These are phyloP conservation scores for Goniozus legneri DNA, from an alignment of 1,140 invertebrate genomes.

Conservation along the genomic window DNA sequence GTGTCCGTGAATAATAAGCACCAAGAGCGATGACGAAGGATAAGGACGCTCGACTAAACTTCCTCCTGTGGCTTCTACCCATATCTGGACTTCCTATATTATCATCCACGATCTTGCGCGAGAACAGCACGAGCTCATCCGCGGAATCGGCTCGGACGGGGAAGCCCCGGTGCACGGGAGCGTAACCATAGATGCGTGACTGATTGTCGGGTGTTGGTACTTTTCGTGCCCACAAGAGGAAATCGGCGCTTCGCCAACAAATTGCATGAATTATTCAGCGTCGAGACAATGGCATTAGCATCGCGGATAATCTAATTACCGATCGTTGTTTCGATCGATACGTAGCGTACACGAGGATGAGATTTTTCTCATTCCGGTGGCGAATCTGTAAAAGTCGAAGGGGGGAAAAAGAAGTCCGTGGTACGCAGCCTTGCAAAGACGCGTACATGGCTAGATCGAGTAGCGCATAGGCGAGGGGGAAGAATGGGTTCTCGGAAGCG, in stretches of 20 bases:
- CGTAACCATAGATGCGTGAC: slow-evolving; percentile 6
- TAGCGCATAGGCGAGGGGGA: slow-evolving; percentile 9
- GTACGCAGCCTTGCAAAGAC: too few relatives aligned
- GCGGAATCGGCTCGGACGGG: not conserved
- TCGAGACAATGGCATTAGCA: too few relatives aligned
- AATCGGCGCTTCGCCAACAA: not conserved
- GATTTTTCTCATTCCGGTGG: too few relatives aligned
- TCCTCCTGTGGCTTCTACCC: not conserved
- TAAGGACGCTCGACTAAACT: slow-evolving; percentile 8
- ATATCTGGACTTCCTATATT: not conserved
- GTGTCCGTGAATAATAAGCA: not conserved
- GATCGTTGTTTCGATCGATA: too few relatives aligned
- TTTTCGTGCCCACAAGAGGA: not conserved
- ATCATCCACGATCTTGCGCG: slow-evolving; percentile 3
- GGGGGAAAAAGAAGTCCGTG: slow-evolving; percentile 6
- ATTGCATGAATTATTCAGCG: not conserved
- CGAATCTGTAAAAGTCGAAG: not conserved
- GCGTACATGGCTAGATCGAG: too few relatives aligned
- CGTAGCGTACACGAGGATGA: too few relatives aligned
- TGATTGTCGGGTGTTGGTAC: slow-evolving; percentile 1
- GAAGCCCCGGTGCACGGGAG: slow-evolving; percentile 6
- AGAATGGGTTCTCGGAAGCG: slow-evolving; percentile 36
- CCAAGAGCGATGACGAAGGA: not conserved
- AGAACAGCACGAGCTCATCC: not conserved
- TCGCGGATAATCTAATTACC: too few relatives aligned